Conservation (phyloP, 2,113 vertebrate species). For the Tyto alba region DNA sequence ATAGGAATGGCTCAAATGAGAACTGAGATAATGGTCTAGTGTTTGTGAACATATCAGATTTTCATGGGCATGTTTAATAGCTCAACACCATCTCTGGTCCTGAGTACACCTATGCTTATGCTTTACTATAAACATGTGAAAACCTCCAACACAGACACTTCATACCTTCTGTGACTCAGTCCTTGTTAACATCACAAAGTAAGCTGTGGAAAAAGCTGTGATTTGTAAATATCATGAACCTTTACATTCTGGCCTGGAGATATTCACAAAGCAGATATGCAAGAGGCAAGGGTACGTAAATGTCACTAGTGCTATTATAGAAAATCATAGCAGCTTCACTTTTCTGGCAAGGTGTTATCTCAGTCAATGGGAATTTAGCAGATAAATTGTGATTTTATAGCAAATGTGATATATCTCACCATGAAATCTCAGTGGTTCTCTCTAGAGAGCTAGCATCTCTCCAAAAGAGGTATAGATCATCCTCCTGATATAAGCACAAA, state of each 20-base stretch:
- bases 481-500: slow-evolving; percentile 39
- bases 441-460: background rate
- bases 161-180: background rate
- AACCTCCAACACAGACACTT: background rate
- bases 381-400: slow-evolving; percentile 31
- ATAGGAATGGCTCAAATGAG: background rate
- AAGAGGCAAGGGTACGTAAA: background rate
- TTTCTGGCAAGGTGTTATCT: background rate
- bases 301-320: background rate
- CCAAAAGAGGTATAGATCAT: slow-evolving; percentile 33
- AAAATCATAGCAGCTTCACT: background rate
- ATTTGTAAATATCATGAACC: background rate
- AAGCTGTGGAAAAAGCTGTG: background rate
- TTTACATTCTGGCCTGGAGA: background rate
- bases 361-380: slow-evolving; percentile 21
- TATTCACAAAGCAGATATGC: background rate
- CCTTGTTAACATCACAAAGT: background rate
- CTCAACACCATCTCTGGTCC: background rate
- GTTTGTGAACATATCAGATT: background rate
- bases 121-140: background rate
- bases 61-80: background rate
- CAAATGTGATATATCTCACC: slow-evolving; percentile 1
- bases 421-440: slow-evolving; percentile 17
- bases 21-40: background rate
- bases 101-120: background rate